phyloP scores from a whole-genome alignment of 1,140 invertebrate species.

The Thaumatotibia leucotreta region DNA sequence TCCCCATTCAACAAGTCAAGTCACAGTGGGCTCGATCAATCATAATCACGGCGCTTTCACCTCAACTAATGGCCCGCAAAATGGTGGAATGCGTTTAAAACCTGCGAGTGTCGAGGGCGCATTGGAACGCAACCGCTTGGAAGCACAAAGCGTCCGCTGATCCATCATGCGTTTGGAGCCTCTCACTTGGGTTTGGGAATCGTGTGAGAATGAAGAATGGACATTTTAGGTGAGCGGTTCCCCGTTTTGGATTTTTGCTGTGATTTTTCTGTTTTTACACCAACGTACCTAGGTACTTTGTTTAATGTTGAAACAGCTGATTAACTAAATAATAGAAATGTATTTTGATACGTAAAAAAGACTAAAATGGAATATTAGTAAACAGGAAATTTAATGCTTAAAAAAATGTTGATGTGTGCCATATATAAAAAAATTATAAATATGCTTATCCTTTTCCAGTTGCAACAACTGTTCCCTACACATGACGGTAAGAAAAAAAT shows the following conservation, averaged over 20 bases:
- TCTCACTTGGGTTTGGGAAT: conserved; percentile 3
- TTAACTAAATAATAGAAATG: neutral
- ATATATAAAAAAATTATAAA: too few relatives aligned
- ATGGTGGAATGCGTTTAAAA: conserved; percentile 70
- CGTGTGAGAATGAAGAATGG: neutral
- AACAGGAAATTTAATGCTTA: too few relatives aligned
- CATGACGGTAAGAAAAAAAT: too few relatives aligned
- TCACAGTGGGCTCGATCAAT: conserved; percentile 53
- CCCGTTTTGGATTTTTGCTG: neutral
- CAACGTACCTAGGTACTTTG: too few relatives aligned
- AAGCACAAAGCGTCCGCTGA: conserved; percentile 62
- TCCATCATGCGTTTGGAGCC: conserved; percentile 60
- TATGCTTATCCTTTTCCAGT: too few relatives aligned
- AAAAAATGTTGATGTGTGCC: too few relatives aligned
- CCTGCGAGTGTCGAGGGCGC: conserved; percentile 50
- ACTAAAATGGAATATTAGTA: too few relatives aligned
- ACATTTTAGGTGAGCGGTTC: conserved; percentile 15
- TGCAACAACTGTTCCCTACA: too few relatives aligned
- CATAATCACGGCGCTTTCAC: conserved; percentile 73
- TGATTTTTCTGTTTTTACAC: neutral
- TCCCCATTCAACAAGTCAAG: conserved; percentile 66
- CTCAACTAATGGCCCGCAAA: conserved; percentile 71
- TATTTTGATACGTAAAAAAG: too few relatives aligned
- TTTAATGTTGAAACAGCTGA: neutral
- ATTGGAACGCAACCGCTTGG: conserved; percentile 69